phyloP scores from a whole-genome alignment of 2,113 vertebrate species.

The Sylvicapra grimmia region DNA sequence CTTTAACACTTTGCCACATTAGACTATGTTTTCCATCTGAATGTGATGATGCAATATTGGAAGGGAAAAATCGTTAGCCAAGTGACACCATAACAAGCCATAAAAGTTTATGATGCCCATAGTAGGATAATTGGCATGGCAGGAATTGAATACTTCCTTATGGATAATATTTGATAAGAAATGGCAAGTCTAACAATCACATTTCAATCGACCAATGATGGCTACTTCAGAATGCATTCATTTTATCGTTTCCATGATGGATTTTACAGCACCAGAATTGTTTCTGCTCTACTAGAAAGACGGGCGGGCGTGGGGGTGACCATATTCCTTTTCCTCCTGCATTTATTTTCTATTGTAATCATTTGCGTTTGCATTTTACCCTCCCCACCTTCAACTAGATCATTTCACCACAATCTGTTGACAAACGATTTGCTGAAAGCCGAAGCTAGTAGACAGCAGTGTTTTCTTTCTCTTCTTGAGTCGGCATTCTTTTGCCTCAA shows the following conservation, averaged over 20 bases:
- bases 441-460: slow-evolving; percentile 56
- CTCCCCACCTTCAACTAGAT: background rate
- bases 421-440: slow-evolving; percentile 78
- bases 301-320: slow-evolving; percentile 4
- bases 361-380: slow-evolving; percentile 47
- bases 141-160: slow-evolving; percentile 83
- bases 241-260: slow-evolving; percentile 78
- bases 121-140: slow-evolving; percentile 80
- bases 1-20: slow-evolving; percentile 85
- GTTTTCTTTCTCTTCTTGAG: slow-evolving; percentile 58
- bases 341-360: slow-evolving; percentile 29
- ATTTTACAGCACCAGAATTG: slow-evolving; percentile 77
- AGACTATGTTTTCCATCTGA: slow-evolving; percentile 86
- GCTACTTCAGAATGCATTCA: slow-evolving; percentile 79
- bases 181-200: slow-evolving; percentile 72
- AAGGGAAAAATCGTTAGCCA: slow-evolving; percentile 74
- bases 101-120: slow-evolving; percentile 85
- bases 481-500: slow-evolving; percentile 72
- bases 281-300: slow-evolving; percentile 71
- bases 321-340: slow-evolving; percentile 12
- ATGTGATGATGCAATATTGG: slow-evolving; percentile 80
- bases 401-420: slow-evolving; percentile 63
- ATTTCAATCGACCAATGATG: slow-evolving; percentile 72
- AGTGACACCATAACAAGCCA: slow-evolving; percentile 79
- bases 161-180: slow-evolving; percentile 81